Base-by-base conservation (phyloP, 64 coral and sea anemone genomes). In the Orbicella faveolata region DNA sequence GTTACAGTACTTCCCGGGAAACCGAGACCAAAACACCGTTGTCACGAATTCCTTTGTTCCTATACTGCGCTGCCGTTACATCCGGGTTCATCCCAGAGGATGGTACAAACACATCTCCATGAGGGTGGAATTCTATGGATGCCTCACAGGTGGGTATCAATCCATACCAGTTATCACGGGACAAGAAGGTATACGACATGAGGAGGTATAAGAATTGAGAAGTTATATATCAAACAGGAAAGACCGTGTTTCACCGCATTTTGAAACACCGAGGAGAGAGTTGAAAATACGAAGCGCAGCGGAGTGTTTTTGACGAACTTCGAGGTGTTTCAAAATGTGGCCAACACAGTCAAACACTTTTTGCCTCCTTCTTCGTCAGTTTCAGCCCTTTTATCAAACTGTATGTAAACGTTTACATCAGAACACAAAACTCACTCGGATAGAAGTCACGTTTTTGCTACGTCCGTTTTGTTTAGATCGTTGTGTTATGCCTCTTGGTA, bases 101-200 rank as follows among this genome's bases (percentile, higher is more conserved):
- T 92, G 90, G 90, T 88, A 88, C 63, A 53, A 52, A 39, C 51
- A 92, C 20, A 92, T 92, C 7, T 61, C 83, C 10, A 92, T 92
- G 83, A 78, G 90, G 36, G 90, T 92, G 21, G 90, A 92, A 76
- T 92, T 92, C 34, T 92, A 92, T 25, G 90, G 90, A 34, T 92
- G 90, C 26, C 18, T 57, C 41, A 88, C 86, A 62, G 75, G 90
- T 92, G 36, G 7, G 54, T n/a, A 70, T 23, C 67, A n/a, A 26
- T 70, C 2, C 44, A 48, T 48, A 48, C 44, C 5, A 48, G 44
- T 6, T 48, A 48, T 48, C 55, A 59, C 6, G 55, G 11, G 12
- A 59, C 55, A 14, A 14, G 15, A 59, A 59, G 55, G 55, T 59
- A 59, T 59, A 16, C 6, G 15, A 59, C 15, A 59, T 15, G 12